Base-by-base conservation (phyloP, 2,888 invertebrate species). In the Plagiodera versicolora region DNA sequence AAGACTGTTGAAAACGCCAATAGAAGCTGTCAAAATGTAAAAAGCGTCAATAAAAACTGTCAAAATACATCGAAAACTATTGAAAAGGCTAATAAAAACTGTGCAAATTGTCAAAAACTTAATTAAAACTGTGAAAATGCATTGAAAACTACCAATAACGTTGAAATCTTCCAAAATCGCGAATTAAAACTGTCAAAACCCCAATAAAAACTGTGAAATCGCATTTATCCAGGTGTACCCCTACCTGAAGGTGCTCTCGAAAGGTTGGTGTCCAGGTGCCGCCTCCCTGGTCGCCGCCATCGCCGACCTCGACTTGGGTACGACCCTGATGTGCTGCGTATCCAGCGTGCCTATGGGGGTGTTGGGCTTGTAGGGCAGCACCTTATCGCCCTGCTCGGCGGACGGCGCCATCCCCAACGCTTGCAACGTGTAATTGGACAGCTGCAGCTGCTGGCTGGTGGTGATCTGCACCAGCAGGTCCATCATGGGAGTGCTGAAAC, bases 401-500 rank as follows among this genome's bases (percentile, higher is more conserved):
- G 70, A 74, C n/a, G 77, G 76, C 32, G 77, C 75, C 76, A 78
- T 80, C 53, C 87, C 88, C 62, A 87, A 81, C 11, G 87, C 85
- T 72, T 87, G 86, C 32, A 90, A 81, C 19, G 86, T 84, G 78
- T 89, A 86, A 65, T 84, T 84, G 61, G 87, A 86, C 32, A 89
- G 87, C 68, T 86, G 85, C 65, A 91, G 82, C 75, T 87, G 87
- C 77, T 88, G 84, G 49, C 85, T 83, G 49, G 87, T 88, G 46
- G 89, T 86, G 68, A 89, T 84, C 75, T 89, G 88, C 55, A 91
- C 87, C 67, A 90, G 82, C 49, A 91, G 83, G 75, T 90, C 90
- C 87, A 90, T 88, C 89, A 90, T 90, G 32, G 89, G 89, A 19
- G 88, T 89, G 75, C 90, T 90, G 81, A 63, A 81, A 81, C 53